Conservation (phyloP, 2,888 invertebrate genomes). For the Microplitis deprimator region DNA sequence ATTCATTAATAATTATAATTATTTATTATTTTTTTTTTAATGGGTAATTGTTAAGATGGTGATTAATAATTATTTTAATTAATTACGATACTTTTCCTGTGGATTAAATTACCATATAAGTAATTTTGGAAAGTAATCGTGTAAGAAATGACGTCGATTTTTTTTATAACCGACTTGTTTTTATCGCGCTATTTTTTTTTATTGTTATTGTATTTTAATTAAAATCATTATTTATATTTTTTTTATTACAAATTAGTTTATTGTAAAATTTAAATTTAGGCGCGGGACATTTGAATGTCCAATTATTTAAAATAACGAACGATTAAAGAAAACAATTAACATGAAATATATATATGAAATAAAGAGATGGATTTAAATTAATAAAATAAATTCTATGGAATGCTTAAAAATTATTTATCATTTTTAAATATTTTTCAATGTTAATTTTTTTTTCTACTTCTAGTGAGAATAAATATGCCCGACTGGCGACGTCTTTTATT, state of each 20-base stretch:
- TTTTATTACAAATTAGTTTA: not conserved
- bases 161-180: not conserved
- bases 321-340: slow-evolving; percentile 16
- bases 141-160: not conserved
- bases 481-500: not conserved
- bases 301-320: slow-evolving; percentile 29
- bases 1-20: slow-evolving; percentile 43
- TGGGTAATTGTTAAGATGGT: not conserved
- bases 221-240: slow-evolving; percentile 7
- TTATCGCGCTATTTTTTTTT: slow-evolving; percentile 5
- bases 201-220: slow-evolving; percentile 1
- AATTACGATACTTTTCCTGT: slow-evolving; percentile 55
- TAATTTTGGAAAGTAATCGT: slow-evolving; percentile 61
- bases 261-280: slow-evolving; percentile 1
- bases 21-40: slow-evolving; percentile 27
- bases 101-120: slow-evolving; percentile 54
- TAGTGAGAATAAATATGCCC: slow-evolving; percentile 22
- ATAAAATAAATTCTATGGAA: slow-evolving; percentile 35
- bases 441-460: slow-evolving; percentile 4
- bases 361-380: not conserved
- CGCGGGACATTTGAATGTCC: not conserved
- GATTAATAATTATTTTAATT: slow-evolving; percentile 3
- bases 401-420: slow-evolving; percentile 29
- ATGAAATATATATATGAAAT: slow-evolving; percentile 4
- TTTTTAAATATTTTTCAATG: slow-evolving; percentile 9